Percentiles rank a stretch among this genome's conserved stretches.
Evolutionary conservation across 2,113 vertebrate species (phyloP).

Genomic region (Spermophilus dauricus): DNA sequence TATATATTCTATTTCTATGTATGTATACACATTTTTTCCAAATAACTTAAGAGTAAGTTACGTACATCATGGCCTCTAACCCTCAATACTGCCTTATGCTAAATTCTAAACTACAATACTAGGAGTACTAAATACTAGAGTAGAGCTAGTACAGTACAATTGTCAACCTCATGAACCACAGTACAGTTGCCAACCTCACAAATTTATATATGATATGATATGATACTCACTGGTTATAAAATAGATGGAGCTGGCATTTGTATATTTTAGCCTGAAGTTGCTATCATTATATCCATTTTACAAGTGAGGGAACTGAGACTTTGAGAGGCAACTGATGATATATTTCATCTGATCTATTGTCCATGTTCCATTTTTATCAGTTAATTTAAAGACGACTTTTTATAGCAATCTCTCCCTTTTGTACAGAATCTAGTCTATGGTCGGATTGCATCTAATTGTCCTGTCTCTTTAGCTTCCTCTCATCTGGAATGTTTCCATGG

Average conservation of each 20-base stretch:
- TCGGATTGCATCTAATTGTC: background rate
- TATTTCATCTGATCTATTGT: background rate
- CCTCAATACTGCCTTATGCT: background rate
- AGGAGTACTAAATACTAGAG: background rate
- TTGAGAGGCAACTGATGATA: background rate
- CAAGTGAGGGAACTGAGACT: background rate
- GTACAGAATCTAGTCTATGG: background rate
- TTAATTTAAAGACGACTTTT: background rate
- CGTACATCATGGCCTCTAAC: background rate
- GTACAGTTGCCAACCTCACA: background rate
- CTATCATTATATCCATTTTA: background rate
- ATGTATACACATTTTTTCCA: background rate
- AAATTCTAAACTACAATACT: background rate
- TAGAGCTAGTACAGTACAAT: background rate
- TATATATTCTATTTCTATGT: background rate
- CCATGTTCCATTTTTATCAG: background rate
- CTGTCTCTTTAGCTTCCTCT: background rate
- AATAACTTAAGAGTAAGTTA: slow-evolving; percentile 34
- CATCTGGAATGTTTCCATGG: background rate
- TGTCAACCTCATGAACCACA: background rate
- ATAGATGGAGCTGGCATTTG: background rate
- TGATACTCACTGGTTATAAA: background rate
- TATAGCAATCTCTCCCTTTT: too few species aligned
- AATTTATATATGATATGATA: background rate
- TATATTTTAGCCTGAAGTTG: background rate